Evolutionary conservation across 2,888 invertebrate species (phyloP), one percentile per base, ranked within the genome.

Genomic region (Lasioglossum zephyrum): DNA sequence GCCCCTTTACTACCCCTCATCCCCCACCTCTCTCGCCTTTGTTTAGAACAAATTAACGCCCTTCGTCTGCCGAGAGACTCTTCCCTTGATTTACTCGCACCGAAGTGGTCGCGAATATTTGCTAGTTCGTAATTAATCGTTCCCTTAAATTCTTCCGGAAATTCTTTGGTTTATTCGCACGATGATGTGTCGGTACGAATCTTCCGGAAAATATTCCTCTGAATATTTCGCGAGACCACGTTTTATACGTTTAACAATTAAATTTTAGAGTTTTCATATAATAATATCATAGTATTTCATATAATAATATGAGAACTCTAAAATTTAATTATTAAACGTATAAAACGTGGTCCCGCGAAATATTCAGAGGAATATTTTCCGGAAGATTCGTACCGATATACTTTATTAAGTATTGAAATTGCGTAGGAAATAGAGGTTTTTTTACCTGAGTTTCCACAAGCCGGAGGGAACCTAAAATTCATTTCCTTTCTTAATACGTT

Each of bases 41-140:
- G 69, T 69, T 69, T 31, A 66, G 69, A n/a, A 41, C 70, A 47
- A 87, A 87, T 79, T 84, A 77, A 53, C 41, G 47, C 72, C 72
- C 74, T 73, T 75, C 69, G 72, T 63, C 57, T 26, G 41, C 49
- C 13, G 31, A 31, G n/a, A 44, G n/a, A 39, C 66, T 41, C n/a
- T 76, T 69, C 73, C 66, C 77, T 84, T 78, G 77, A 74, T 66
- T 89, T 70, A 57, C 57, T 57, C 39, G 39, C 53, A 44, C 66
- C 31, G 72, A 57, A 41, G 41, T 49, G 73, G 63, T 70, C 69
- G 53, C 53, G 63, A 26, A 73, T 36, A 73, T 81, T 84, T 79
- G 57, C 57, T 66, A 22, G 31, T 16, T 57, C 26, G 47, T 81
- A 73, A 44, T 22, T 16, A 31, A 82, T 49, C 57, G 39, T 39